Conservation (phyloP, 2,797 vertebrate genomes). For the Acestrorhynchus altus region DNA sequence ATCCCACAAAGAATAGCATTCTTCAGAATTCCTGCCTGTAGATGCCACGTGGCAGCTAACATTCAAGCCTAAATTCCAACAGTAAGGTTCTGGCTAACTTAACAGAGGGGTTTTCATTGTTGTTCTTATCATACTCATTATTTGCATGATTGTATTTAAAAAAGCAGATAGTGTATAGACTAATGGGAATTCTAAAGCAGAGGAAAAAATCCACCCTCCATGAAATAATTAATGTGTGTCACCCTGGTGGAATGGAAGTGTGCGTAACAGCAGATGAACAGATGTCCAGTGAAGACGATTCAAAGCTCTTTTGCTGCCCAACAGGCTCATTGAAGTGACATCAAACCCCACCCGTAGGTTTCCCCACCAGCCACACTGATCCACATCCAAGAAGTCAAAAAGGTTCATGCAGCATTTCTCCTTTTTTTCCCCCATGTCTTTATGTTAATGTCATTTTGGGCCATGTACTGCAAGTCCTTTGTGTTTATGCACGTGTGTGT, state of each 20-base stretch:
- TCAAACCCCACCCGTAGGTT: constrained; percentile 83
- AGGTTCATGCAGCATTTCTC: constrained; percentile 39
- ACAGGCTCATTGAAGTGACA: constrained; percentile 77
- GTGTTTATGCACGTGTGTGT: neutral
- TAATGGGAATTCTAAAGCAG: constrained; percentile 26
- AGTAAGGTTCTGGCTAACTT: neutral
- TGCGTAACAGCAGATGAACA: constrained; percentile 76
- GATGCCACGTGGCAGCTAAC: neutral
- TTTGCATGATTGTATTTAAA: constrained; percentile 7
- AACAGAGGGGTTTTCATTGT: neutral
- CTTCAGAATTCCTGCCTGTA: neutral
- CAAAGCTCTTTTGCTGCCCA: constrained; percentile 51
- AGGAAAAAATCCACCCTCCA: constrained; percentile 9
- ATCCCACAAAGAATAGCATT: neutral
- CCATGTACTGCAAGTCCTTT: constrained; percentile 63
- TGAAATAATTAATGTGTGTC: constrained; percentile 69
- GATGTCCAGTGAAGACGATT: constrained; percentile 74
- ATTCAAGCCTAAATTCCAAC: constrained; percentile 6
- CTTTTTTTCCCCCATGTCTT: constrained; percentile 56
- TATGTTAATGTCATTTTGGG: constrained; percentile 72
- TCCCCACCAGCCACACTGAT: constrained; percentile 70
- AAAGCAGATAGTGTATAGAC: neutral
- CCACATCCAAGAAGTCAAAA: constrained; percentile 69
- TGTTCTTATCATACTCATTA: neutral
- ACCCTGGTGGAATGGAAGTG: constrained; percentile 71